These are phyloP conservation scores for Parotia lawesii DNA, from an alignment of 2,113 vertebrate genomes.

Conservation along the genomic window DNA sequence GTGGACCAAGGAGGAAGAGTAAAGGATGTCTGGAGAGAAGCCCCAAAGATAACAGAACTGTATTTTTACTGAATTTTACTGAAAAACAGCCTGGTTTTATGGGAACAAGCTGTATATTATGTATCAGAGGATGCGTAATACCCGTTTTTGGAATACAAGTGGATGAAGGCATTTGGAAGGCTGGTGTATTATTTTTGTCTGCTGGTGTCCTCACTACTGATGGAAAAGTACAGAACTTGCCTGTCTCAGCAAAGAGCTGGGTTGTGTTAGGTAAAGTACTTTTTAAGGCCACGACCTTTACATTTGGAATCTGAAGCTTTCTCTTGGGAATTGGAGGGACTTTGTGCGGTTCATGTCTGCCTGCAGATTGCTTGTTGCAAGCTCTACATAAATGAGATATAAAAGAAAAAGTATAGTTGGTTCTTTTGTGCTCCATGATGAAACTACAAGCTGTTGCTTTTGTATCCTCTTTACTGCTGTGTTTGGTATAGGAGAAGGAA, in stretches of 20 bases:
- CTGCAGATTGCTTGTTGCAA: background rate
- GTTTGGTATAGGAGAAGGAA: background rate
- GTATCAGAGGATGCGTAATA: rapidly evolving
- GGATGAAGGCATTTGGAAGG: background rate
- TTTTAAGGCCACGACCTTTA: background rate
- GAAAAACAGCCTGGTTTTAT: background rate
- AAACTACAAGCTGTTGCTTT: background rate
- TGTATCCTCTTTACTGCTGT: background rate
- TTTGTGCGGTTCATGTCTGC: background rate
- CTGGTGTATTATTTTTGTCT: background rate
- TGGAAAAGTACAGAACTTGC: background rate
- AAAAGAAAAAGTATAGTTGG: background rate
- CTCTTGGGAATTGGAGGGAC: background rate
- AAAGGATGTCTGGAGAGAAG: background rate
- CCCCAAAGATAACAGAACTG: background rate
- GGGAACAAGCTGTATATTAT: rapidly evolving
- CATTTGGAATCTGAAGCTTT: background rate
- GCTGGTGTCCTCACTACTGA: background rate
- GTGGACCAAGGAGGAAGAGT: background rate
- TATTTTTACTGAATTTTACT: background rate
- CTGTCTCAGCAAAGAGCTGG: background rate
- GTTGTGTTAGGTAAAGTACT: background rate
- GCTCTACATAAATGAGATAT: background rate
- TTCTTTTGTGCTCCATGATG: background rate
- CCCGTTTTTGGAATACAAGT: rapidly evolving